Conservation (phyloP, 2,113 vertebrate genomes). For the Myrmophylax atrothorax region DNA sequence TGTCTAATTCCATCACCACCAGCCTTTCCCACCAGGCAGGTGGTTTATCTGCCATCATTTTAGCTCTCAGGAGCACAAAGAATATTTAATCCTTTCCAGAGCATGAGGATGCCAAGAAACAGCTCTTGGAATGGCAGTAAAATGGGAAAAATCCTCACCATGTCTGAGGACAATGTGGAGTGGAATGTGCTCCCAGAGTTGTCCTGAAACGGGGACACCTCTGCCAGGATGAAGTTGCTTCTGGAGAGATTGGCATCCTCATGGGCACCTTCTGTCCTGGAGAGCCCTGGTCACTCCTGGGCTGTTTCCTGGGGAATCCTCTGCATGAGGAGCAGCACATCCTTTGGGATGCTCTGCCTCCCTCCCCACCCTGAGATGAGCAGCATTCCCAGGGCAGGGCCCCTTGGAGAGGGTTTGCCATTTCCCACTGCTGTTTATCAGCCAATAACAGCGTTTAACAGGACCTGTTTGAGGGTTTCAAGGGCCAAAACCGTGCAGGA, state of each 20-base stretch:
- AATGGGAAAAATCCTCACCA: neutral
- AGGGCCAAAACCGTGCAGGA: neutral
- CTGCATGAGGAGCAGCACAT: too few relatives aligned
- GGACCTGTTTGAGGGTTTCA: neutral
- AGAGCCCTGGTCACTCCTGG: neutral
- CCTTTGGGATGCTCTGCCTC: neutral
- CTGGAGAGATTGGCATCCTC: neutral
- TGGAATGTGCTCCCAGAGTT: neutral
- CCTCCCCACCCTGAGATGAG: neutral
- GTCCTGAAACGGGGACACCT: neutral
- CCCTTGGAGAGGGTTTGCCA: neutral
- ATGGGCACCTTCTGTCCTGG: neutral
- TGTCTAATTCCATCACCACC: neutral
- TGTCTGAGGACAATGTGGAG: neutral
- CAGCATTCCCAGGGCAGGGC: neutral
- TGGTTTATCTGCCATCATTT: neutral
- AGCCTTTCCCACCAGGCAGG: neutral
- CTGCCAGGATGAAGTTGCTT: too few relatives aligned
- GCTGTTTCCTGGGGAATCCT: neutral
- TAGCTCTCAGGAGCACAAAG: neutral
- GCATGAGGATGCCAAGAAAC: neutral
- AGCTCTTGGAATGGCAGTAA: neutral
- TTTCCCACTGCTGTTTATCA: neutral
- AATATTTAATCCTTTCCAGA: neutral
- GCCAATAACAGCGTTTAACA: neutral